phyloP scores from a whole-genome alignment of 2,888 invertebrate genomes.

The Dryomyza anilis region DNA sequence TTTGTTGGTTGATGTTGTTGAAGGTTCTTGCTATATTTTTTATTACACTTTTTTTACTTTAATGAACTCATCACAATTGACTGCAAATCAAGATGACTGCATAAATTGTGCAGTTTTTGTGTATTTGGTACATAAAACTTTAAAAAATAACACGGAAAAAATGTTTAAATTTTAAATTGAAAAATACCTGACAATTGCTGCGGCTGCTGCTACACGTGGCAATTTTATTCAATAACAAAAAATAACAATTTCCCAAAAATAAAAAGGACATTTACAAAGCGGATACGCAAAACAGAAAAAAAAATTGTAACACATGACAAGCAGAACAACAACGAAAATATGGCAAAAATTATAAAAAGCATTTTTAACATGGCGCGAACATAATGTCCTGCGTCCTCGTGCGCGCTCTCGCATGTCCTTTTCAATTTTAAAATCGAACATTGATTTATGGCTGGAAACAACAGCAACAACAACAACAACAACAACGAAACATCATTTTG shows the following conservation, averaged over 20 bases:
- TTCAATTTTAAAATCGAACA: slow-evolving; percentile 46
- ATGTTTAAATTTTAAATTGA: no score
- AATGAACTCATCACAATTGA: slow-evolving; percentile 32
- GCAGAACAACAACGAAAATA: slow-evolving; percentile 23
- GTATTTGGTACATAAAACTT: no score
- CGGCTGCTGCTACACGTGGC: slow-evolving; percentile 12
- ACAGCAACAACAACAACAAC: slow-evolving; percentile 9
- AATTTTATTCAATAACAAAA: neutral
- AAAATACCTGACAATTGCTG: slow-evolving; percentile 21
- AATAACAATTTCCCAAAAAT: no score
- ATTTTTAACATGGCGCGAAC: slow-evolving; percentile 56
- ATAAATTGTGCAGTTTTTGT: no score
- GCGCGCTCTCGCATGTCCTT: slow-evolving; percentile 34
- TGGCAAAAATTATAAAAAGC: slow-evolving; percentile 30
- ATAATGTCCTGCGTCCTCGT: slow-evolving; percentile 57
- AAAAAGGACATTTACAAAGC: slow-evolving; percentile 32
- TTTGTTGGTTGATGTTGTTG: neutral
- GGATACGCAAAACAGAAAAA: slow-evolving; percentile 31
- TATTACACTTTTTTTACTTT: slow-evolving; percentile 20
- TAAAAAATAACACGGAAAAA: no score
- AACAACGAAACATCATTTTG: slow-evolving; percentile 14
- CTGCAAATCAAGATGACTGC: slow-evolving; percentile 5
- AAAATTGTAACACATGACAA: slow-evolving; percentile 48
- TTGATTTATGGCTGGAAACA: slow-evolving; percentile 50
- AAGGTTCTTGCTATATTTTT: neutral